Evolutionary conservation across 2,797 vertebrate genomes (phyloP).

Genomic region (Sus cebifrons): DNA sequence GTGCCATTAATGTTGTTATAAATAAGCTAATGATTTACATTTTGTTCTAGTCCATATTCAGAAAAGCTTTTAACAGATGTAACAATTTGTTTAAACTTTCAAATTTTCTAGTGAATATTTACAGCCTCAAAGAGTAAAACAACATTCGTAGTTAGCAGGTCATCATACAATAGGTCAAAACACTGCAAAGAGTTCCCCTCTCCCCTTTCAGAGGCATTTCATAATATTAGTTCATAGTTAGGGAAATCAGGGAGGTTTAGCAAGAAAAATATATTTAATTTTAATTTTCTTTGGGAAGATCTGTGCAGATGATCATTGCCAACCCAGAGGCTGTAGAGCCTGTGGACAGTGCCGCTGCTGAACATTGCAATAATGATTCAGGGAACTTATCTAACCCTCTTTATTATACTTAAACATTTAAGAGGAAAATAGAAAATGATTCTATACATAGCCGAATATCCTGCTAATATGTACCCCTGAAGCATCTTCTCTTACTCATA

Average conservation of each 20-base stretch:
- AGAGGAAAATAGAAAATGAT: neutral
- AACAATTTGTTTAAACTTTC: neutral
- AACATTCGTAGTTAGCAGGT: neutral
- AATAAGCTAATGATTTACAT: conserved; percentile 22
- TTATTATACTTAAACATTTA: conserved; percentile 43
- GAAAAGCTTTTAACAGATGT: neutral
- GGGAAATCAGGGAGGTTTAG: neutral
- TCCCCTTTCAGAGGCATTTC: neutral
- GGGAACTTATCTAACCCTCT: conserved; percentile 39
- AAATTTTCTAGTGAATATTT: neutral
- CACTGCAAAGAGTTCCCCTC: neutral
- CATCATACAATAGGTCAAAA: neutral
- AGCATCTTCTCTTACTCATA: neutral
- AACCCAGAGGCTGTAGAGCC: neutral
- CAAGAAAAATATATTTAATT: neutral
- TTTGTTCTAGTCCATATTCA: neutral
- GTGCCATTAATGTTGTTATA: conserved; percentile 63
- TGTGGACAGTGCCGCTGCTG: neutral
- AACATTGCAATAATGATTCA: neutral
- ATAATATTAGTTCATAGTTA: neutral
- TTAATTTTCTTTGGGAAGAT: conserved; percentile 29
- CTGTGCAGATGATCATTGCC: neutral
- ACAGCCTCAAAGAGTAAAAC: neutral
- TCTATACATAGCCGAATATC: neutral
- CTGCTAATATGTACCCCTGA: neutral